phyloP scores from a whole-genome alignment of 2,888 invertebrate species.

The Lasioglossum marginatum region DNA sequence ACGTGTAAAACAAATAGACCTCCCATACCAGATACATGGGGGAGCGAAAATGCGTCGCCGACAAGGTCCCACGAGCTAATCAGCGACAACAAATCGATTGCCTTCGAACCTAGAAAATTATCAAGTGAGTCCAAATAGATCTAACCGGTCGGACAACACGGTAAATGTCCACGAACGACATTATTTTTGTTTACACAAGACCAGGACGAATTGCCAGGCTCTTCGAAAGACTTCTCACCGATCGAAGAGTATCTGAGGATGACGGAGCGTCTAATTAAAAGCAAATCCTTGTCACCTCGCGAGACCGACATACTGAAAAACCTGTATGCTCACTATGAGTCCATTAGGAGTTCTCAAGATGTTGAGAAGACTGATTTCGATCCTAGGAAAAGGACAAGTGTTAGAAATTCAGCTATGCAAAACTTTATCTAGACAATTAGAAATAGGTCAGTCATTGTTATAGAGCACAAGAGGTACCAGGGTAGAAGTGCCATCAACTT shows the following conservation, averaged over 20 bases:
- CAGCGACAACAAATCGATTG: not conserved
- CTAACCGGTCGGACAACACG: not conserved
- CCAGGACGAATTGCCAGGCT: not conserved
- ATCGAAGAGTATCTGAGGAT: slow-evolving; percentile 25
- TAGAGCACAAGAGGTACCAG: not conserved
- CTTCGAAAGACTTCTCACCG: not conserved
- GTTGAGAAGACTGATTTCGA: not conserved
- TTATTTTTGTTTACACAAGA: not conserved
- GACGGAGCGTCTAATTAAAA: slow-evolving; percentile 30
- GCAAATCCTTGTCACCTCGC: slow-evolving; percentile 24
- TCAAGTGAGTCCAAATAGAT: slow-evolving; percentile 5
- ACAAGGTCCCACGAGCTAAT: slow-evolving; percentile 15
- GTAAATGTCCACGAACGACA: not conserved
- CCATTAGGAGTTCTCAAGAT: not conserved
- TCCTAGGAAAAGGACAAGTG: not conserved
- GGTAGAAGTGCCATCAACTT: not conserved
- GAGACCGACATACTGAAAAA: slow-evolving; percentile 6
- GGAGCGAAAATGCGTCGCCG: slow-evolving; percentile 18
- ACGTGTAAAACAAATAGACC: not conserved
- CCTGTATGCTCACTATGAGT: slow-evolving; percentile 21
- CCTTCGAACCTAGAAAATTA: not conserved
- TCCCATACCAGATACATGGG: slow-evolving; percentile 13
- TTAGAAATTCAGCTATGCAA: not conserved
- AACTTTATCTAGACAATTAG: no score
- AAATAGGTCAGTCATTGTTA: not conserved